Conservation (phyloP, 2,113 vertebrate species). For the Eolophus roseicapilla region DNA sequence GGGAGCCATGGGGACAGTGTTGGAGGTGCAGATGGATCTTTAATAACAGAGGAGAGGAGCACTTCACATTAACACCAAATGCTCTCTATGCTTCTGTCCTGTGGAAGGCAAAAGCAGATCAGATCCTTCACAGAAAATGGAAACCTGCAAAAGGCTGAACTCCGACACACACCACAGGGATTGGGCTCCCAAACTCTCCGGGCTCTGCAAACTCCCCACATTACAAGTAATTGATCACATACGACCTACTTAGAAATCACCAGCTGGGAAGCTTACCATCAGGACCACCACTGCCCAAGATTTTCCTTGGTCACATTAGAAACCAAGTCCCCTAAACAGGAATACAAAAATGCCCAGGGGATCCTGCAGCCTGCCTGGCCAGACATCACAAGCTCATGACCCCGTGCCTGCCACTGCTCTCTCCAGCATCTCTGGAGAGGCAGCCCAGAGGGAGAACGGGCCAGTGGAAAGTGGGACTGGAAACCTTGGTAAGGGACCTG, state of each 20-base stretch:
- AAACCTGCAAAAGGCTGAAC: neutral
- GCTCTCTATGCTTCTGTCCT: rapidly evolving
- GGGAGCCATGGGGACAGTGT: neutral
- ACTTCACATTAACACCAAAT: neutral
- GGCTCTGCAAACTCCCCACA: neutral
- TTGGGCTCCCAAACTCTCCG: neutral
- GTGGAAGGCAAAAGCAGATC: neutral
- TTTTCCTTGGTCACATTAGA: neutral
- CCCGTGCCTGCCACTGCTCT: neutral
- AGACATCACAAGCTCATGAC: neutral
- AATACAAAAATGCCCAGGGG: neutral
- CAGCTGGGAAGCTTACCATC: rapidly evolving
- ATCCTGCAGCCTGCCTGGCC: neutral
- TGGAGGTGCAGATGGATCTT: neutral
- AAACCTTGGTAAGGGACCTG: neutral
- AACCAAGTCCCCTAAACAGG: neutral
- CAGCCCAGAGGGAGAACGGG: neutral
- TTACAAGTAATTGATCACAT: neutral
- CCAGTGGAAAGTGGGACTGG: neutral
- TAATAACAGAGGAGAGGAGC: neutral
- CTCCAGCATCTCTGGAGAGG: neutral
- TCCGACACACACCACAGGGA: neutral
- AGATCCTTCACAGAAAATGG: neutral
- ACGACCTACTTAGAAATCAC: neutral
- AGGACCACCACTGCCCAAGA: neutral